These are phyloP conservation scores for Thalpophila matura DNA, from an alignment of 2,888 invertebrate species.

Conservation along the genomic window DNA sequence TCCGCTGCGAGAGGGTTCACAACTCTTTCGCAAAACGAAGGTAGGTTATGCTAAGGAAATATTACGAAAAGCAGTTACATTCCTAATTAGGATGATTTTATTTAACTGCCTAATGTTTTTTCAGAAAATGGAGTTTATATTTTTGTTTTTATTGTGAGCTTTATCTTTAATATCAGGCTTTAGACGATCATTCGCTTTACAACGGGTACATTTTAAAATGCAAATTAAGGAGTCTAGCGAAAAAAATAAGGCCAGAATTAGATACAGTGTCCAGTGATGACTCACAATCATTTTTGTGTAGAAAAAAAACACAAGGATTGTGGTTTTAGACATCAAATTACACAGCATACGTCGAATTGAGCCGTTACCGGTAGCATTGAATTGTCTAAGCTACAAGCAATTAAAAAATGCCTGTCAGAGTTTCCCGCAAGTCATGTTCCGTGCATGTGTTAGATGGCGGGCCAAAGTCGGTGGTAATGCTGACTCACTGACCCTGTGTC, in stretches of 20 bases:
- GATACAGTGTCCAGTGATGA: slow-evolving; percentile 21
- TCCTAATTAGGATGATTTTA: slow-evolving; percentile 62
- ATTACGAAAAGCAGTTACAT: slow-evolving; percentile 55
- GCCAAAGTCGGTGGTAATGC: slow-evolving; percentile 76
- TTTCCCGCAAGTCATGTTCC: slow-evolving; percentile 81
- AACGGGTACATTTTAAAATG: slow-evolving; percentile 36
- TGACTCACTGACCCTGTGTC: slow-evolving; percentile 86
- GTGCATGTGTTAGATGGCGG: slow-evolving; percentile 79
- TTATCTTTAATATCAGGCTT: slow-evolving; percentile 29
- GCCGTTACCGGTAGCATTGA: slow-evolving; percentile 71
- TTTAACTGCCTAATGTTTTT: slow-evolving; percentile 51
- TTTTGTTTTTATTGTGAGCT: slow-evolving; percentile 25
- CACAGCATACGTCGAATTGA: slow-evolving; percentile 55
- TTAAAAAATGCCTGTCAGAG: slow-evolving; percentile 84
- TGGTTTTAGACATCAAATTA: slow-evolving; percentile 24
- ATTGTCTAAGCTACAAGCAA: slow-evolving; percentile 80
- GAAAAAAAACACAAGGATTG: slow-evolving; percentile 39
- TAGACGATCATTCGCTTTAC: slow-evolving; percentile 37
- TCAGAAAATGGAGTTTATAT: slow-evolving; percentile 37
- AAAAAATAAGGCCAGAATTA: slow-evolving; percentile 26
- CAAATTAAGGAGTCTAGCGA: neutral
- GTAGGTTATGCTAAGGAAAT: slow-evolving; percentile 53
- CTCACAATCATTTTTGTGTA: slow-evolving; percentile 11
- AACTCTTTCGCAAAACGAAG: slow-evolving; percentile 65
- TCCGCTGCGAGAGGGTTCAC: slow-evolving; percentile 63